Evolutionary conservation across 2,113 vertebrate species (phyloP).

Genomic region (Piaya cayana): DNA sequence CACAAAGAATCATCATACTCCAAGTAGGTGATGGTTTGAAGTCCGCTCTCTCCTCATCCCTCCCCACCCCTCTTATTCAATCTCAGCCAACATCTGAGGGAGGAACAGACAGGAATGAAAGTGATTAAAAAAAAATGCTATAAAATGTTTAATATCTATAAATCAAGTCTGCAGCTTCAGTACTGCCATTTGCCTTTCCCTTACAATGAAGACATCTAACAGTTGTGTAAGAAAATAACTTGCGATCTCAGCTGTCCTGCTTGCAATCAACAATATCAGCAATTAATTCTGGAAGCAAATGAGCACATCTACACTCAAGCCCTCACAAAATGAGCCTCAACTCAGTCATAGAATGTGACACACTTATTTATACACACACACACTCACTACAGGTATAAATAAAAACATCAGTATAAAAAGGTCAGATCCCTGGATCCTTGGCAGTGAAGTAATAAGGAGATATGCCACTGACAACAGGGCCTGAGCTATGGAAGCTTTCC

Average conservation of each 20-base stretch:
- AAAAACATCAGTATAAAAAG: background rate
- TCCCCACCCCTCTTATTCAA: background rate
- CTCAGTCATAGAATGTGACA: rapidly evolving
- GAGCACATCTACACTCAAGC: background rate
- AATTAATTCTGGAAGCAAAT: background rate
- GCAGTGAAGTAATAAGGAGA: background rate
- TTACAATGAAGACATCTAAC: background rate
- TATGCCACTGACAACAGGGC: background rate
- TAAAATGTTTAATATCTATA: slow-evolving; percentile 16
- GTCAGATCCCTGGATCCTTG: background rate
- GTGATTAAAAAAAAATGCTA: background rate
- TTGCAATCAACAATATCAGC: background rate
- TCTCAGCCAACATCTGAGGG: background rate
- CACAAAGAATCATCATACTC: background rate
- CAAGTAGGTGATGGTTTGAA: background rate
- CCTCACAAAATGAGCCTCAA: background rate
- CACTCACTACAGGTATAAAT: background rate
- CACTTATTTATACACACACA: background rate
- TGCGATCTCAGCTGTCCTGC: background rate
- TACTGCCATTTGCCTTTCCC: background rate
- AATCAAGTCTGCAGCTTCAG: slow-evolving; percentile 6
- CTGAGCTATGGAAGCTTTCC: background rate
- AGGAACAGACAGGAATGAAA: slow-evolving; percentile 31
- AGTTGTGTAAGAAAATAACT: background rate
- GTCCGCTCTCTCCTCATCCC: background rate